These are phyloP conservation scores for Esperia sulphurella DNA, from an alignment of 2,888 invertebrate species.

Conservation along the genomic window DNA sequence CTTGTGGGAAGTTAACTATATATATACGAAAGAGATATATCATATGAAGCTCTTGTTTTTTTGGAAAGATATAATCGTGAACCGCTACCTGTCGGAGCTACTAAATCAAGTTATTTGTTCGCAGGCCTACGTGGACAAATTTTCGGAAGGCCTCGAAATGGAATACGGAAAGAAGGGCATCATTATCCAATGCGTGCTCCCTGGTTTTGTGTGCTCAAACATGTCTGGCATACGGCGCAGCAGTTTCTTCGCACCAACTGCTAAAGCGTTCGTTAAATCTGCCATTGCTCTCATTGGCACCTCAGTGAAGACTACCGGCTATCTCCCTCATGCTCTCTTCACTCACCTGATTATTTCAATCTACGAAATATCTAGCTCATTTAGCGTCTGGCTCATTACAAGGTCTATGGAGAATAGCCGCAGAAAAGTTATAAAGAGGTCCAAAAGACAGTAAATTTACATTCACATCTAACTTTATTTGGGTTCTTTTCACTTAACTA, in stretches of 20 bases:
- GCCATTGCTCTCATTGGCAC: conserved; percentile 86
- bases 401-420: conserved; percentile 83
- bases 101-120: conserved; percentile 3
- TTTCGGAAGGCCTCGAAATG: conserved; percentile 86
- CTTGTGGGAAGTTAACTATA: too few species aligned
- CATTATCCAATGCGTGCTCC: conserved; percentile 88
- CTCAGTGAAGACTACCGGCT: conserved; percentile 85
- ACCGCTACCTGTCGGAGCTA: too few species aligned
- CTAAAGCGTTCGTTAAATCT: conserved; percentile 84
- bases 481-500: background rate
- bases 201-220: conserved; percentile 95
- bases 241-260: conserved; percentile 86
- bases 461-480: conserved; percentile 8
- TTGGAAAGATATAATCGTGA: too few species aligned
- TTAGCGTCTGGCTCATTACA: conserved; percentile 81
- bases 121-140: conserved; percentile 89
- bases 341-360: conserved; percentile 69
- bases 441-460: conserved; percentile 58
- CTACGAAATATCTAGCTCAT: conserved; percentile 68
- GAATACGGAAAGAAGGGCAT: conserved; percentile 87
- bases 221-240: conserved; percentile 90
- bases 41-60: too few species aligned
- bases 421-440: conserved; percentile 77
- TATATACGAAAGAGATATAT: too few species aligned
- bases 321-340: conserved; percentile 84